Percentiles rank a stretch among this genome's conserved stretches.
Evolutionary conservation across 2,797 vertebrate genomes (phyloP).

Genomic region (Fistularia tabacaria): DNA sequence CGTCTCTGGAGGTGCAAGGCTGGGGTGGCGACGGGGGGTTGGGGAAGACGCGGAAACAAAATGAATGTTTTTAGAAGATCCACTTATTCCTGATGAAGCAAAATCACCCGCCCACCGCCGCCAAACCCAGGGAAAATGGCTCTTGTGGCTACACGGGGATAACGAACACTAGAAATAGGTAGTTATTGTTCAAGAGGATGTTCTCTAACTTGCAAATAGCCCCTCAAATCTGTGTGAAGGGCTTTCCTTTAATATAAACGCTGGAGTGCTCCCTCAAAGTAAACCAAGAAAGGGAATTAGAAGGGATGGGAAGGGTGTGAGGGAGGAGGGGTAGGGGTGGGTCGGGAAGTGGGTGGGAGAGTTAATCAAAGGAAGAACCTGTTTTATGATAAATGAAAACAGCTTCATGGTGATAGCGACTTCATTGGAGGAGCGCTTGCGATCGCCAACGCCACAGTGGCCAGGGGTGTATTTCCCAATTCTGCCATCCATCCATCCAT

Average conservation of each 20-base stretch:
- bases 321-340: too few species aligned
- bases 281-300: constrained; percentile 40
- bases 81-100: constrained; percentile 68
- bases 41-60: constrained; percentile 45
- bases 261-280: constrained; percentile 38
- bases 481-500: too few species aligned
- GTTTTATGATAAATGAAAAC: constrained; percentile 12
- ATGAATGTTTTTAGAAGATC: constrained; percentile 69
- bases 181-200: constrained; percentile 55
- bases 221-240: constrained; percentile 44
- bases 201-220: constrained; percentile 58
- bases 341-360: constrained; percentile 31
- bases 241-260: constrained; percentile 39
- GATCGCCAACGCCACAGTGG: too few species aligned
- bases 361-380: constrained; percentile 16
- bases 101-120: constrained; percentile 20
- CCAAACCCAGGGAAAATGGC: constrained; percentile 30
- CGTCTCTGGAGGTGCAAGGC: constrained; percentile 46
- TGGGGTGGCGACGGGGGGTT: constrained; percentile 2
- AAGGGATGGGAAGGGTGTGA: not conserved
- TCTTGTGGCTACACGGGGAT: constrained; percentile 52
- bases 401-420: too few species aligned
- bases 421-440: too few species aligned
- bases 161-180: constrained; percentile 53
- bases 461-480: too few species aligned